Conservation (phyloP, 2,888 invertebrate genomes). For the Geophilus truncorum region DNA sequence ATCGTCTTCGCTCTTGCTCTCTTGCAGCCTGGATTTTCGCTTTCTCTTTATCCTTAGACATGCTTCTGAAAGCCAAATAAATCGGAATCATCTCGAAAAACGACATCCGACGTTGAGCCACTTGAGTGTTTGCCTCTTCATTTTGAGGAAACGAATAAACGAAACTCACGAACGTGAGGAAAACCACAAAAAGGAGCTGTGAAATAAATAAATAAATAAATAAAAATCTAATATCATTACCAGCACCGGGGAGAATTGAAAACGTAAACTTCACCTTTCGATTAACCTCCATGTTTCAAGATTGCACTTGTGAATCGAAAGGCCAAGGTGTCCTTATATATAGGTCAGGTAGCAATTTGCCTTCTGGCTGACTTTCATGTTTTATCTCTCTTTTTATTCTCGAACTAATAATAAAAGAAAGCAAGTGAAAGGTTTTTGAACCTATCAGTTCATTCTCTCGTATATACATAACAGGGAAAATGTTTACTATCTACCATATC, state of each 20-base stretch:
- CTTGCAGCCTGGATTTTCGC: conserved; percentile 22
- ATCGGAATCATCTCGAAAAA: conserved; percentile 31
- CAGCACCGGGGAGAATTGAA: background rate
- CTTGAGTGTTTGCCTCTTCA: conserved; percentile 4
- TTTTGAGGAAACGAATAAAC: background rate
- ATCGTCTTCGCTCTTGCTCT: conserved; percentile 27
- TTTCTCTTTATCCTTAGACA: conserved; percentile 22
- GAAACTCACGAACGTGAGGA: background rate
- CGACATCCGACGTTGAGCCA: conserved; percentile 27
- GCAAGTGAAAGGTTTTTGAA: conserved; percentile 1
- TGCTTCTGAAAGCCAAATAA: conserved; percentile 29
- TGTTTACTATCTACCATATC: background rate
- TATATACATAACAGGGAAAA: background rate
- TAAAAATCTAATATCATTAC: background rate
- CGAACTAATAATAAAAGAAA: background rate
- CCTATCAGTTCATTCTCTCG: conserved; percentile 10
- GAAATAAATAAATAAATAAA: background rate
- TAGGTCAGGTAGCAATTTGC: conserved; percentile 1
- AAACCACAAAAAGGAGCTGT: background rate
- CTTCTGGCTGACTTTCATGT: conserved; percentile 14
- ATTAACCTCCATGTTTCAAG: background rate
- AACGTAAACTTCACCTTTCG: background rate
- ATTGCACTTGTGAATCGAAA: background rate
- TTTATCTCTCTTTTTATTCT: background rate
- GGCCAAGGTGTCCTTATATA: background rate